Percentiles rank a stretch among this genome's conserved stretches.
Conservation (phyloP, 53 echinoderm and acorn worm species). For the Pentamera pediparva region DNA sequence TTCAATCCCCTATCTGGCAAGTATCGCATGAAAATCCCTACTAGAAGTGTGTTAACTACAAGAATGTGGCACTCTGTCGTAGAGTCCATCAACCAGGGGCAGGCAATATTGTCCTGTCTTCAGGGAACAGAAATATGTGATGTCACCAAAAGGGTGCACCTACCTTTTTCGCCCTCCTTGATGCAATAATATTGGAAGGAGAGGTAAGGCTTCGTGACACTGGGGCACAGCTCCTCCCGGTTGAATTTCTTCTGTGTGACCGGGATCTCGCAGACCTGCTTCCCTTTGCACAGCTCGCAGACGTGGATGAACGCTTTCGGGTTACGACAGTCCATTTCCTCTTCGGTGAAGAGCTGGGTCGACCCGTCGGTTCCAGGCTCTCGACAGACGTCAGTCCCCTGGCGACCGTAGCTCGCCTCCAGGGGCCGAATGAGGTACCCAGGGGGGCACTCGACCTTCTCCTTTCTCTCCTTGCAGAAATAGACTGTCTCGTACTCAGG, state of each 20-base stretch:
- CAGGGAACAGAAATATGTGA: no score
- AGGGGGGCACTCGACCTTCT: slow-evolving; percentile 51
- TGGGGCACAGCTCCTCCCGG: slow-evolving; percentile 7
- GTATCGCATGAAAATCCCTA: no score
- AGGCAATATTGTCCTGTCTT: no score
- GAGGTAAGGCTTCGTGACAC: background rate
- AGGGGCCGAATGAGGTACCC: slow-evolving; percentile 66
- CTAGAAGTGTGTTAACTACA: no score
- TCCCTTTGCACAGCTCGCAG: slow-evolving; percentile 28
- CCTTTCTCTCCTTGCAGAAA: slow-evolving; percentile 8
- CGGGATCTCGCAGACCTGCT: slow-evolving; percentile 14
- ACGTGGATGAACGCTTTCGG: slow-evolving; percentile 36
- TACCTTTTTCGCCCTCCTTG: slow-evolving; percentile 12
- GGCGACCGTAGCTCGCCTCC: slow-evolving; percentile 74
- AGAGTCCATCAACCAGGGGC: no score
- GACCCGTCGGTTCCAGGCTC: background rate
- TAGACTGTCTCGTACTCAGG: slow-evolving; percentile 29
- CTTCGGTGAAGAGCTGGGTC: slow-evolving; percentile 33
- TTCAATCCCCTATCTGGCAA: no score
- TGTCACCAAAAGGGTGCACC: no score
- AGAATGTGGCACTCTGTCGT: no score
- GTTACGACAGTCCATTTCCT: slow-evolving; percentile 51
- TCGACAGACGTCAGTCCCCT: slow-evolving; percentile 63
- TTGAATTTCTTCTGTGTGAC: slow-evolving; percentile 13
- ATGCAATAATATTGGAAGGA: slow-evolving; percentile 30